Conservation (phyloP, 2,113 vertebrate genomes). For the Aspiorhynchus laticeps region DNA sequence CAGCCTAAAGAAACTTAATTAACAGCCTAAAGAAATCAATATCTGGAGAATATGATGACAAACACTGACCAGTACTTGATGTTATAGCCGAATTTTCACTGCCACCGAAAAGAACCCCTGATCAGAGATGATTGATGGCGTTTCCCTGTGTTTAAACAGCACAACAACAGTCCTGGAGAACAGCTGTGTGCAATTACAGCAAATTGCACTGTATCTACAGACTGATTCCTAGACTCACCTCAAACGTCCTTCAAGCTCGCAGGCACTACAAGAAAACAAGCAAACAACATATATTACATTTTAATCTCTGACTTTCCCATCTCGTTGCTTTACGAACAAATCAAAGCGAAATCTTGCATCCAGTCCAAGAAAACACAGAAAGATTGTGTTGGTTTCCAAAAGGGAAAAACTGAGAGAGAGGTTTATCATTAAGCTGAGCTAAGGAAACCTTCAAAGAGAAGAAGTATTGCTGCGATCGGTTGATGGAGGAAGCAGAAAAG, state of each 20-base stretch:
- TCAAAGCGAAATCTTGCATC: not conserved
- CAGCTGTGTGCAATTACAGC: slow-evolving; percentile 60
- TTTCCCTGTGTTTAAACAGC: slow-evolving; percentile 9
- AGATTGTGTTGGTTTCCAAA: slow-evolving; percentile 20
- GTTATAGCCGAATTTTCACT: not conserved
- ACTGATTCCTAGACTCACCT: slow-evolving; percentile 49
- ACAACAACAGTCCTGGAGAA: slow-evolving; percentile 36
- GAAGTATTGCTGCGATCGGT: not conserved
- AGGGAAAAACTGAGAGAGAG: slow-evolving; percentile 43
- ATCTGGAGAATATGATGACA: not conserved
- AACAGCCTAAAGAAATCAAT: not conserved
- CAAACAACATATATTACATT: not conserved
- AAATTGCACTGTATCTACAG: slow-evolving; percentile 40
- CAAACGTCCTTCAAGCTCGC: slow-evolving; percentile 39
- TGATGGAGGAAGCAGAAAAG: slow-evolving; percentile 41
- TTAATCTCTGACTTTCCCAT: slow-evolving; percentile 6
- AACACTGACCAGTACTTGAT: not conserved
- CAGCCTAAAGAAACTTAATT: too few relatives aligned
- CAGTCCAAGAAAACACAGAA: slow-evolving; percentile 13
- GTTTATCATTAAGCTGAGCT: slow-evolving; percentile 35
- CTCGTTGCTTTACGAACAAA: not conserved
- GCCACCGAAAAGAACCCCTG: not conserved
- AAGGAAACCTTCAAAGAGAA: slow-evolving; percentile 25
- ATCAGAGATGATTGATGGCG: not conserved
- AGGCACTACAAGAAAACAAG: slow-evolving; percentile 29